phyloP scores from a whole-genome alignment of 2,888 invertebrate species.

The Eupithecia inturbata region DNA sequence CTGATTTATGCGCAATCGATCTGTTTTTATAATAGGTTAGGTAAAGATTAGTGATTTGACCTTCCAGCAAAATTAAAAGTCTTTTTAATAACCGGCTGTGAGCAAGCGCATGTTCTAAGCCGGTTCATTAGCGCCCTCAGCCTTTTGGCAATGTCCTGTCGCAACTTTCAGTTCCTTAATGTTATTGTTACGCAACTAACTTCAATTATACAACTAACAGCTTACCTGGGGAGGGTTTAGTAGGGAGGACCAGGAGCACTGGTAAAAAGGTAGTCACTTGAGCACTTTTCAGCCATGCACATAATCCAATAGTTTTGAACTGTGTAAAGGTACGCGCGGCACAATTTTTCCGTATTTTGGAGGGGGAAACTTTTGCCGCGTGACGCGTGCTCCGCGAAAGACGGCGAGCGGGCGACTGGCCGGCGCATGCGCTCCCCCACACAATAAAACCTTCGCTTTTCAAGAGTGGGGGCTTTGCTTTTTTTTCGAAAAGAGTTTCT shows the following conservation, averaged over 20 bases:
- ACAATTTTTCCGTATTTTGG: constrained; percentile 73
- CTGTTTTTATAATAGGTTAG: constrained; percentile 37
- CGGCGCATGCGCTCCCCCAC: constrained; percentile 61
- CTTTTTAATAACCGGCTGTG: constrained; percentile 30
- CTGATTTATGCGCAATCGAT: constrained; percentile 36
- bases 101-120: constrained; percentile 52
- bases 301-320: constrained; percentile 72
- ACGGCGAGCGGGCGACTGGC: constrained; percentile 75
- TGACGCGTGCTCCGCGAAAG: constrained; percentile 70
- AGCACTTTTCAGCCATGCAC: constrained; percentile 78
- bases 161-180: constrained; percentile 63
- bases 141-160: constrained; percentile 57
- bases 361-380: constrained; percentile 76
- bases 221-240: constrained; percentile 54
- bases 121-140: constrained; percentile 59
- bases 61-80: constrained; percentile 32
- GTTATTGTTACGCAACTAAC: constrained; percentile 55
- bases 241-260: constrained; percentile 71
- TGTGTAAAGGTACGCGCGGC: constrained; percentile 67
- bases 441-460: constrained; percentile 76
- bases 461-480: constrained; percentile 67
- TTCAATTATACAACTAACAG: constrained; percentile 46
- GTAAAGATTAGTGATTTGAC: constrained; percentile 37
- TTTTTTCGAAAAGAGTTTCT: constrained; percentile 58
- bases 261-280: constrained; percentile 67